A percentile compares a stretch with the other conserved stretches of the same genome.
Conservation (phyloP, 2,797 vertebrate genomes). For the Spinus olivaceus region DNA sequence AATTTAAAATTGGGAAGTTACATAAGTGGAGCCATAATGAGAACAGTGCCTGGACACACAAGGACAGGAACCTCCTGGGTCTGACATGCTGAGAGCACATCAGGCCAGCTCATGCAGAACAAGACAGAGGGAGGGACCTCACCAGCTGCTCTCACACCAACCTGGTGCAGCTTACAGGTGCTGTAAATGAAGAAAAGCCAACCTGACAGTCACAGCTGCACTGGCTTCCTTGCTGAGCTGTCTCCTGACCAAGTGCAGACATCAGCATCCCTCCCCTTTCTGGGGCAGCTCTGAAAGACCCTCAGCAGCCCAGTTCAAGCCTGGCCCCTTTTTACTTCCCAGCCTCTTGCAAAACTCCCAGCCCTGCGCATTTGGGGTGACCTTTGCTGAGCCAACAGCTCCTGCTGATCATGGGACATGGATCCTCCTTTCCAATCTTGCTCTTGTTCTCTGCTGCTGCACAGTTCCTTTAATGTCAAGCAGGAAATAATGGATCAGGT, state of each 20-base stretch:
- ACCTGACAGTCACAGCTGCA: conserved; percentile 32
- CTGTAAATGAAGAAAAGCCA: conserved; percentile 27
- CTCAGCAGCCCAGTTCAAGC: neutral
- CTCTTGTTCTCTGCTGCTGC: neutral
- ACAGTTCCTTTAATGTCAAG: conserved; percentile 26
- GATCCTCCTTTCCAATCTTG: neutral
- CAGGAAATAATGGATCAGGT: neutral
- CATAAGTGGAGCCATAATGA: neutral
- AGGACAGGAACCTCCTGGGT: neutral
- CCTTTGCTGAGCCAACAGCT: neutral
- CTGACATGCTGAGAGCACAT: neutral
- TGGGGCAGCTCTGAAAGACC: neutral
- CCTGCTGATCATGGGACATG: neutral
- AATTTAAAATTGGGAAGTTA: neutral
- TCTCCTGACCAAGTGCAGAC: neutral
- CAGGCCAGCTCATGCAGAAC: neutral
- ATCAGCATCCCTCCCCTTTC: neutral
- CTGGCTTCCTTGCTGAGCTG: neutral
- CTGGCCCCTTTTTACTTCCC: neutral
- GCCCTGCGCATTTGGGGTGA: neutral
- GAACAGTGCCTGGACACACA: neutral
- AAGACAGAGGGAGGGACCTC: neutral
- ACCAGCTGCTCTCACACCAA: neutral
- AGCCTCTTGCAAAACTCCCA: neutral
- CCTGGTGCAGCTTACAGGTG: neutral